phyloP scores from a whole-genome alignment of 2,888 invertebrate genomes.

The Isotomurus palustris region DNA sequence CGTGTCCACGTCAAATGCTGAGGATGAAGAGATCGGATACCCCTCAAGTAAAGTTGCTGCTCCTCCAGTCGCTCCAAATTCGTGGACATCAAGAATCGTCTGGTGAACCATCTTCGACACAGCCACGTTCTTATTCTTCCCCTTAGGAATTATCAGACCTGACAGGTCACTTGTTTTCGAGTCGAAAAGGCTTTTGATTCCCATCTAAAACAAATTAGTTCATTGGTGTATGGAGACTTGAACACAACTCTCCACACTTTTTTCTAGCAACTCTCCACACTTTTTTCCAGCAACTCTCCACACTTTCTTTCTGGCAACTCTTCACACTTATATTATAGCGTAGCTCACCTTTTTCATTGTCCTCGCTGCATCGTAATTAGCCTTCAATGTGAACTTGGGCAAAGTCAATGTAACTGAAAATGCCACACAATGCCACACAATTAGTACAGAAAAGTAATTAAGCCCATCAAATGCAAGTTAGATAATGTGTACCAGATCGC shows the following conservation, averaged over 20 bases:
- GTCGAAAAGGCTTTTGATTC: constrained; percentile 24
- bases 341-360: constrained; percentile 21
- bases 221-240: too few species aligned
- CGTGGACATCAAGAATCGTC: constrained; percentile 28
- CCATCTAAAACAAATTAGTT: constrained; percentile 19
- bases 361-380: constrained; percentile 19
- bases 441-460: too few species aligned
- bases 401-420: constrained; percentile 27
- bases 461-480: too few species aligned
- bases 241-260: background rate
- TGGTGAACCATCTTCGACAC: constrained; percentile 31
- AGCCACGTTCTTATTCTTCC: background rate
- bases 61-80: constrained; percentile 30
- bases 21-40: constrained; percentile 36
- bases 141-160: constrained; percentile 10
- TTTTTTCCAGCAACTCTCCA: too few species aligned
- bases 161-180: constrained; percentile 19
- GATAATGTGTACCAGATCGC: too few species aligned
- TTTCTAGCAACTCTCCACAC: background rate
- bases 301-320: background rate
- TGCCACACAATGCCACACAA: too few species aligned
- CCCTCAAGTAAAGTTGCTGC: constrained; percentile 21
- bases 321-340: background rate
- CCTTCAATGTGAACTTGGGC: constrained; percentile 32
- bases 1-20: constrained; percentile 23